Evolutionary conservation across 2,888 invertebrate genomes (phyloP).

Genomic region (Dasysyrphus tricinctus): DNA sequence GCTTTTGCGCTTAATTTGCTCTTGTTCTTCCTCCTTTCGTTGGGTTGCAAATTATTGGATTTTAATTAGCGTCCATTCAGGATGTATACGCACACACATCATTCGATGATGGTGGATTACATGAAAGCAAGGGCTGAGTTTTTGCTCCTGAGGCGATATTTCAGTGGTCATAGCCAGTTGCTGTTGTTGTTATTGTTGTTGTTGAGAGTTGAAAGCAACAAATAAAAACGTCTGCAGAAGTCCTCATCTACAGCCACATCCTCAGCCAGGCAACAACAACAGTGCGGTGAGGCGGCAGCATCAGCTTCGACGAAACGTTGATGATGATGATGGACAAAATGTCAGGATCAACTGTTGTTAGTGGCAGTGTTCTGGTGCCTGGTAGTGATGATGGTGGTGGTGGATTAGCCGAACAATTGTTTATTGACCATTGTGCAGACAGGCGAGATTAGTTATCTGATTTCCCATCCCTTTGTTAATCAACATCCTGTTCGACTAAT

Average conservation of each 20-base stretch:
- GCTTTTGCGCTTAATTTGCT: slow-evolving; percentile 73
- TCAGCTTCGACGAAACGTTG: not conserved
- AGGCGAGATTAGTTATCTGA: slow-evolving; percentile 75
- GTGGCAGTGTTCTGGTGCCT: slow-evolving; percentile 15
- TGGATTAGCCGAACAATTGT: slow-evolving; percentile 73
- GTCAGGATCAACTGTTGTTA: slow-evolving; percentile 43
- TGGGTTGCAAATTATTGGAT: slow-evolving; percentile 72
- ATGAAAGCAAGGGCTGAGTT: slow-evolving; percentile 47
- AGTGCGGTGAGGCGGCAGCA: not conserved
- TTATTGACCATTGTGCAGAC: slow-evolving; percentile 73
- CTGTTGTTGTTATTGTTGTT: slow-evolving; percentile 26
- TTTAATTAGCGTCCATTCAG: slow-evolving; percentile 74
- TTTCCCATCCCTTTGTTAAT: slow-evolving; percentile 73
- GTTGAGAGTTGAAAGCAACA: slow-evolving; percentile 39
- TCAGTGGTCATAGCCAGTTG: slow-evolving; percentile 41
- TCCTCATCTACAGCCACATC: slow-evolving; percentile 15
- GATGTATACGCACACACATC: slow-evolving; percentile 63
- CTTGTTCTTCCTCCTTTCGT: slow-evolving; percentile 57
- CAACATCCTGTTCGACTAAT: slow-evolving; percentile 73
- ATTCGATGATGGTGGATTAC: slow-evolving; percentile 57
- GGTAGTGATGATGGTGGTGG: slow-evolving; percentile 47
- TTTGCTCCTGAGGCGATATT: slow-evolving; percentile 57
- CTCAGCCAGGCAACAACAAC: not conserved
- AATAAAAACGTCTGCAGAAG: slow-evolving; percentile 61
- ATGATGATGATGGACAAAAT: slow-evolving; percentile 46